These are phyloP conservation scores for Danionella cerebrum DNA, from an alignment of 2,113 vertebrate genomes.

Conservation along the genomic window DNA sequence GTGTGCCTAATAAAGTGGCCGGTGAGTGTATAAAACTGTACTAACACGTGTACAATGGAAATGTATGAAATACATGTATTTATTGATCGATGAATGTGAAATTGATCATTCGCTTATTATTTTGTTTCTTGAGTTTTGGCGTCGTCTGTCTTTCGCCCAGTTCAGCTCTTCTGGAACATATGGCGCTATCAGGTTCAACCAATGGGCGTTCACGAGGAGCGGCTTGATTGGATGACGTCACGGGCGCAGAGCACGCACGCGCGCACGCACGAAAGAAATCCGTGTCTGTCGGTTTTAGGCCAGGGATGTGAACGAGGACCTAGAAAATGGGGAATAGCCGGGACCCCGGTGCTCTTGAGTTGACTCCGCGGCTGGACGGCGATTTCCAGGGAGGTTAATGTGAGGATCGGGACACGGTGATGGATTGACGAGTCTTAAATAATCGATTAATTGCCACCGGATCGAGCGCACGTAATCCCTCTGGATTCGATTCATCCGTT, in stretches of 20 bases:
- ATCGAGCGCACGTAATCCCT: background rate
- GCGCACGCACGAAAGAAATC: conserved; percentile 41
- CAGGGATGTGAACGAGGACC: conserved; percentile 44
- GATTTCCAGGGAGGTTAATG: conserved; percentile 46
- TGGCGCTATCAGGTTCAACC: conserved; percentile 64
- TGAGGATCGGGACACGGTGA: no score
- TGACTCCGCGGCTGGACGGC: conserved; percentile 47
- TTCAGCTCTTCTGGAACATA: conserved; percentile 52
- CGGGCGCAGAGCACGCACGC: conserved; percentile 45
- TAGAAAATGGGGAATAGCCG: conserved; percentile 54
- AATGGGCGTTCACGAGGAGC: conserved; percentile 50
- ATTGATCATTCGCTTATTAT: no score
- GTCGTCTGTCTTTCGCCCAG: conserved; percentile 33
- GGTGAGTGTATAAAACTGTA: no score
- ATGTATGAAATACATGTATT: no score
- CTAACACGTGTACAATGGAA: no score
- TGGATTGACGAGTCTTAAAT: no score
- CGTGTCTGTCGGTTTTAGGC: conserved; percentile 13
- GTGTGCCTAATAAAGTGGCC: no score
- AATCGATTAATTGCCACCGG: background rate
- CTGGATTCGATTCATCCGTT: background rate
- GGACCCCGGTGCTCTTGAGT: conserved; percentile 47
- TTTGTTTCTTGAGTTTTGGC: no score
- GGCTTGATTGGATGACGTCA: conserved; percentile 55
- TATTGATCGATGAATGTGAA: no score